Evolutionary conservation across 2,888 invertebrate genomes (phyloP).

Genomic region (Pollenia angustigena): DNA sequence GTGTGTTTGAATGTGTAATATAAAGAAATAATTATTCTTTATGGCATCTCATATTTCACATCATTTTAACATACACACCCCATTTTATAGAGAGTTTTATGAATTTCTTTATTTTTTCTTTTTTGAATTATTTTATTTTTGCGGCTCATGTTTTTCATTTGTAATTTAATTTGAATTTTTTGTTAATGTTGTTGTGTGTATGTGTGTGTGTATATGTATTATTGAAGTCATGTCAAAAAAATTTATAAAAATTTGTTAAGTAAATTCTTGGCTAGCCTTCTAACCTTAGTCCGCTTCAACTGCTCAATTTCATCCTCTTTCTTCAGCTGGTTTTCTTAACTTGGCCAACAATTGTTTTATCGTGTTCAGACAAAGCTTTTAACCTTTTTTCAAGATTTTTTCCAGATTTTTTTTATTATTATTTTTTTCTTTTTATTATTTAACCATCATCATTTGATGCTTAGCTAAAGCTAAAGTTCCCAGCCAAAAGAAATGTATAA

Average conservation of each 20-base stretch:
- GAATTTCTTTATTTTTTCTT: constrained; percentile 5
- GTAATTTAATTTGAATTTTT: not conserved
- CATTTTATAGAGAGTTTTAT: constrained; percentile 36
- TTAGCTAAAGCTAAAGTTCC: constrained; percentile 38
- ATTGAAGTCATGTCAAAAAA: constrained; percentile 47
- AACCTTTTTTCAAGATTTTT: constrained; percentile 56
- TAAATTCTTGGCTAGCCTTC: constrained; percentile 54
- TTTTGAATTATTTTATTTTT: constrained; percentile 1
- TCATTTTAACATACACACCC: constrained; percentile 43
- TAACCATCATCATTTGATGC: constrained; percentile 48
- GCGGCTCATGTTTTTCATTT: not conserved
- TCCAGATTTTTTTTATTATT: not conserved
- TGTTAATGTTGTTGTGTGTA: not conserved
- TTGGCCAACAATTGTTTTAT: constrained; percentile 60
- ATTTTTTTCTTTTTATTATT: constrained; percentile 18
- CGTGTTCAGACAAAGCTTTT: constrained; percentile 70
- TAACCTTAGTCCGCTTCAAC: constrained; percentile 16
- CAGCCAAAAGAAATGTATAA: constrained; percentile 46
- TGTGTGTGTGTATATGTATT: not conserved
- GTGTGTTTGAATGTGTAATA: not conserved
- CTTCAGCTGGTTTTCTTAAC: constrained; percentile 21
- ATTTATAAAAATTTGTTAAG: constrained; percentile 66
- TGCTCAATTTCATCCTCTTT: not conserved
- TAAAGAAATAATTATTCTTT: constrained; percentile 53
- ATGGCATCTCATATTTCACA: constrained; percentile 58